phyloP scores from a whole-genome alignment of 2,888 invertebrate species.

The Latrodectus elegans region DNA sequence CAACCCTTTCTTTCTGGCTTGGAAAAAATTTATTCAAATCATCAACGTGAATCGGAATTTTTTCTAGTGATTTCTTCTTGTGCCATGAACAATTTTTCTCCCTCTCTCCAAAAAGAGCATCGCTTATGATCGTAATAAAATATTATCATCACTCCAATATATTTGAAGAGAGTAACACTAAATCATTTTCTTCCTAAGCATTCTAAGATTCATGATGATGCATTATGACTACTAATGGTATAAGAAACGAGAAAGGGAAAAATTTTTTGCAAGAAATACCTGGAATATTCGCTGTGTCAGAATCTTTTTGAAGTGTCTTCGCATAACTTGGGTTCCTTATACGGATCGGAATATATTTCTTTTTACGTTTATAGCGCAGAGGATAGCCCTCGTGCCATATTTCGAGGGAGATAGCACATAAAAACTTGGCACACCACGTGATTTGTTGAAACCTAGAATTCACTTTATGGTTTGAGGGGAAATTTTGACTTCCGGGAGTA shows the following conservation, averaged over 20 bases:
- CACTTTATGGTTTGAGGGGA: slow-evolving; percentile 32
- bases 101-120: too few species aligned
- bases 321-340: slow-evolving; percentile 29
- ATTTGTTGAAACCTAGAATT: slow-evolving; percentile 49
- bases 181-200: slow-evolving; percentile 19
- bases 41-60: too few species aligned
- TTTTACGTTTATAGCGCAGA: slow-evolving; percentile 45
- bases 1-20: too few species aligned
- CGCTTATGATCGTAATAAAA: slow-evolving; percentile 9
- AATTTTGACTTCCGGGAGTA: slow-evolving; percentile 50
- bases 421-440: slow-evolving; percentile 51
- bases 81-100: too few species aligned
- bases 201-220: slow-evolving; percentile 10
- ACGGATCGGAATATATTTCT: slow-evolving; percentile 47
- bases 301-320: background rate
- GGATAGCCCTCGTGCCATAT: slow-evolving; percentile 42
- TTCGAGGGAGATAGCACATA: slow-evolving; percentile 38
- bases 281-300: background rate
- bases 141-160: slow-evolving; percentile 13
- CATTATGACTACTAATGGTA: slow-evolving; percentile 34
- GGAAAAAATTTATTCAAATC: too few species aligned
- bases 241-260: too few species aligned
- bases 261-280: background rate
- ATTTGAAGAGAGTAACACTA: slow-evolving; percentile 13
- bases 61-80: too few species aligned